Conservation (phyloP, 2,888 invertebrate species). For the Acrobasis consociella region DNA sequence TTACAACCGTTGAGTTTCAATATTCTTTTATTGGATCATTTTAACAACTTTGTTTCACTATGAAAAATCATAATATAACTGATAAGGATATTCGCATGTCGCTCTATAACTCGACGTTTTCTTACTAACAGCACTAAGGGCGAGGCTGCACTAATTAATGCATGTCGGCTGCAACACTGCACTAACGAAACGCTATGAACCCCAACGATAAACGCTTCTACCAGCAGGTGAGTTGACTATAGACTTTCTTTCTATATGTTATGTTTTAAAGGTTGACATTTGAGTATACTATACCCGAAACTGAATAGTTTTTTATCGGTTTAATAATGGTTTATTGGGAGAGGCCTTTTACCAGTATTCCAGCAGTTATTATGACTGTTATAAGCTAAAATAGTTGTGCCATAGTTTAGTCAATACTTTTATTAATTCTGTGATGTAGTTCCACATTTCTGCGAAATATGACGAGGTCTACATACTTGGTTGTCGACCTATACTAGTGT, state of each 20-base stretch:
- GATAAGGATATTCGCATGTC: conserved; percentile 25
- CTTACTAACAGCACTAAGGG: conserved; percentile 55
- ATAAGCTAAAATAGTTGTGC: neutral
- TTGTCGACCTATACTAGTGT: no score
- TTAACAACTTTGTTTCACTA: neutral
- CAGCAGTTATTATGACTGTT: neutral
- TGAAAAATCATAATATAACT: conserved; percentile 12
- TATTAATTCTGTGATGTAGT: no score
- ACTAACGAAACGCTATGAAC: conserved; percentile 69
- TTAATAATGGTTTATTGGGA: no score
- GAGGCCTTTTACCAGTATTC: no score
- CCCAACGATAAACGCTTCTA: conserved; percentile 80
- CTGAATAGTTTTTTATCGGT: no score
- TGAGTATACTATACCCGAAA: no score
- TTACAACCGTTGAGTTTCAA: no score
- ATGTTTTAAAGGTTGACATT: neutral
- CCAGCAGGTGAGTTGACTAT: conserved; percentile 81
- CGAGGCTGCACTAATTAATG: conserved; percentile 72
- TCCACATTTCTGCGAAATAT: no score
- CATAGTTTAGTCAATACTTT: no score
- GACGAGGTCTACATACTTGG: no score
- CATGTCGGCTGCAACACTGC: conserved; percentile 59
- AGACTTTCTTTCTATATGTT: neutral
- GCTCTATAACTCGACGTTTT: conserved; percentile 19
- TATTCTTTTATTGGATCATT: no score